Conservation (phyloP, 1,140 invertebrate genomes). For the Ceratoteleas bidentatus region DNA sequence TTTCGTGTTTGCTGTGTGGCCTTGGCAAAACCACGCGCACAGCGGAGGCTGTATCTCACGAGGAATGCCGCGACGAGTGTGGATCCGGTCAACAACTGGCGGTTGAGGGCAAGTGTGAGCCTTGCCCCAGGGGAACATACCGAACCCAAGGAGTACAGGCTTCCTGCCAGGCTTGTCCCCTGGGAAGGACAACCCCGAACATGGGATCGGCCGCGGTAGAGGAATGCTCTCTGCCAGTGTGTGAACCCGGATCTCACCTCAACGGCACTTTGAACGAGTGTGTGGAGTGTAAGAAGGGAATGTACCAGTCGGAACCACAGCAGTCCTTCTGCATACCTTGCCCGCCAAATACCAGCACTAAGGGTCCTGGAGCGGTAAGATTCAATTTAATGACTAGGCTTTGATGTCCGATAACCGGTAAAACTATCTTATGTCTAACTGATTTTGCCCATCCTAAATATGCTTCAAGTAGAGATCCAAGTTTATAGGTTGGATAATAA, state of each 20-base stretch:
- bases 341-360: slow-evolving; percentile 95
- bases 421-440: too few species aligned
- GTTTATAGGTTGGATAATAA: slow-evolving; percentile 5
- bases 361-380: slow-evolving; percentile 88
- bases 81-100: slow-evolving; percentile 93
- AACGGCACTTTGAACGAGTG: slow-evolving; percentile 93
- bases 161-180: slow-evolving; percentile 93
- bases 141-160: slow-evolving; percentile 93
- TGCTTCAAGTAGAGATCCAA: too few species aligned
- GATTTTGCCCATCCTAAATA: too few species aligned
- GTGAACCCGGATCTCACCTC: slow-evolving; percentile 91
- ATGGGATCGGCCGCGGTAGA: slow-evolving; percentile 91
- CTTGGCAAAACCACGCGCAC: slow-evolving; percentile 96
- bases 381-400: too few species aligned
- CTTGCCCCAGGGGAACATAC: slow-evolving; percentile 95
- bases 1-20: slow-evolving; percentile 93
- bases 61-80: slow-evolving; percentile 95
- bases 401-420: too few species aligned
- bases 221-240: slow-evolving; percentile 95
- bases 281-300: slow-evolving; percentile 93
- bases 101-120: slow-evolving; percentile 93
- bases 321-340: slow-evolving; percentile 94
- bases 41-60: slow-evolving; percentile 92
- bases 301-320: slow-evolving; percentile 95
- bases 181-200: slow-evolving; percentile 92